Evolutionary conservation across 2,113 vertebrate genomes (phyloP).

Genomic region (Crocuta crocuta): DNA sequence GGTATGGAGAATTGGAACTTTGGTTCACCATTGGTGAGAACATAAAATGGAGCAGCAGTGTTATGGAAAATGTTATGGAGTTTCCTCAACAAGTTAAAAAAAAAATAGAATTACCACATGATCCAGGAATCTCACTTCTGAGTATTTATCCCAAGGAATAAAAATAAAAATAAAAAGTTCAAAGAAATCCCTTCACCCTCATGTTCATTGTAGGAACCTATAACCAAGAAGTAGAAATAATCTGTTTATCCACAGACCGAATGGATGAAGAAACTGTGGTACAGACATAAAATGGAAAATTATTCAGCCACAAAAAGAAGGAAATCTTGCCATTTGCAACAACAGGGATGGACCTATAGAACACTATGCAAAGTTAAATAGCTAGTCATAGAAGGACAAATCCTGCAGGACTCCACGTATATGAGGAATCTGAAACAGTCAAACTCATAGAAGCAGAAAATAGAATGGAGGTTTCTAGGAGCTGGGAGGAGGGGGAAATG

Average conservation of each 20-base stretch:
- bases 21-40: not conserved
- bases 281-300: not conserved
- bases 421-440: not conserved
- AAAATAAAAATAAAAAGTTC: not conserved
- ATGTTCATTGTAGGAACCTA: not conserved
- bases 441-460: not conserved
- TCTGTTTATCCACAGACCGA: not conserved
- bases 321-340: not conserved
- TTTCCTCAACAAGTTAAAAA: not conserved
- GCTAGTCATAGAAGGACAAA: not conserved
- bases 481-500: not conserved
- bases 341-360: not conserved
- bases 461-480: not conserved
- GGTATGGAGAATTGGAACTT: not conserved
- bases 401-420: not conserved
- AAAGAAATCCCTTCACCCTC: not conserved
- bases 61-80: not conserved
- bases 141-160: not conserved
- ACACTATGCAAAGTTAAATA: too few relatives aligned
- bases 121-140: not conserved
- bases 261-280: not conserved
- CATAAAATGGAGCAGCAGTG: too few relatives aligned
- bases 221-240: not conserved
- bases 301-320: not conserved
- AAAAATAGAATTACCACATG: not conserved